Evolutionary conservation across 2,888 invertebrate genomes (phyloP), one percentile per base, ranked within the genome.

Genomic region (Lordiphosa fenestrarum): DNA sequence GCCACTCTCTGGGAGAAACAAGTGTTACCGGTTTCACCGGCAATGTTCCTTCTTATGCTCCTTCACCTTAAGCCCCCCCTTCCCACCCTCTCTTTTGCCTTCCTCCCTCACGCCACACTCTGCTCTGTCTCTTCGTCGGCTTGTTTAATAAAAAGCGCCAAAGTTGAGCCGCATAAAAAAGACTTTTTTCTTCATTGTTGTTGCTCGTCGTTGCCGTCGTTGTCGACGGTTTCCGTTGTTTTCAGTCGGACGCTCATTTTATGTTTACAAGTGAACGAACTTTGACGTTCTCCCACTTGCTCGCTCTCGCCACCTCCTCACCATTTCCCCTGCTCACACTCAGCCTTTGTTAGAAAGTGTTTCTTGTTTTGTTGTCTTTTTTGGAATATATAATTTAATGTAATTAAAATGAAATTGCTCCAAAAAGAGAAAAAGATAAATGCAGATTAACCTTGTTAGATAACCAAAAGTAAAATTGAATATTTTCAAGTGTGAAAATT

Each of bases 121-220:
- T 50, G 48, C 42, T 53, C 55, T 47, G 38, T 51, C 46, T 50
- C 61, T 51, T 52, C 74, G 74, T 72, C 70, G 61, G 74, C 76
- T 76, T 74, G 77, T 80, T 77, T 76, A 77, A 77, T 78, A 78
- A 78, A 77, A 78, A 76, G 73, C 77, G 73, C 73, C 76, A 76
- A 76, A 78, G 76, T 65, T 72, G 73, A 63, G 80, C 71, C 66
- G 72, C 73, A 76, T 72, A 37, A 62, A 63, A 62, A 63, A 56
- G 47, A n/a, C 38, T 62, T 30, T 59, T 41, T 19, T 50, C 52
- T 62, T 58, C 54, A 71, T 75, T 76, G 73, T 77, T 77, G 78
- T 66, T 76, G 76, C 51, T 62, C 55, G 63, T 52, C 56, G 39
- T 50, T 41, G 58, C 37, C 53, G 53, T 49, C 40, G 48, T 35